These are phyloP conservation scores for Pissodes strobi DNA, from an alignment of 1,140 invertebrate species.

Conservation along the genomic window DNA sequence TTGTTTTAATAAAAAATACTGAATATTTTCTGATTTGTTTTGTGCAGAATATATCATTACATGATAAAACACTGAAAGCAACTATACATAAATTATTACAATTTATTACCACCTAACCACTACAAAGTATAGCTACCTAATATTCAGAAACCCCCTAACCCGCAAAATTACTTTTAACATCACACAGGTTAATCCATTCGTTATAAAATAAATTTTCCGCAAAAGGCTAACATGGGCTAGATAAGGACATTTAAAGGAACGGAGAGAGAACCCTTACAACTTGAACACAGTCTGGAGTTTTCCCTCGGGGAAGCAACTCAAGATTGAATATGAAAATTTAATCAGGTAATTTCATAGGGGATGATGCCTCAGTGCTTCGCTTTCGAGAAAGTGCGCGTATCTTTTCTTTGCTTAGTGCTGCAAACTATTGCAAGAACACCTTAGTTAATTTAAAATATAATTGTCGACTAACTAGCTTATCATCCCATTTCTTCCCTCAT, in stretches of 20 bases:
- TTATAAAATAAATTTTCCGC: constrained; percentile 18
- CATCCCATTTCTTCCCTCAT: constrained; percentile 36
- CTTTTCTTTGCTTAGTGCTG: constrained; percentile 41
- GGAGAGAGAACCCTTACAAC: constrained; percentile 37
- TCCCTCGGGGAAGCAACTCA: constrained; percentile 60
- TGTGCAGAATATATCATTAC: too few species aligned
- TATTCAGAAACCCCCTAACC: neutral
- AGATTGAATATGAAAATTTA: constrained; percentile 71
- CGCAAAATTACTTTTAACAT: constrained; percentile 30
- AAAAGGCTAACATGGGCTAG: constrained; percentile 24
- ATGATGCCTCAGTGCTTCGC: constrained; percentile 50
- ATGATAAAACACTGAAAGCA: too few species aligned
- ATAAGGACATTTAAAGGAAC: constrained; percentile 33
- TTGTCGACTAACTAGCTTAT: constrained; percentile 44
- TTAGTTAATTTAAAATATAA: constrained; percentile 42
- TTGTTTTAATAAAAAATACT: too few species aligned
- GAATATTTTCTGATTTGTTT: too few species aligned
- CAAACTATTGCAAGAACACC: constrained; percentile 30
- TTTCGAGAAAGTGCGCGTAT: constrained; percentile 37
- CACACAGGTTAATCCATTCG: constrained; percentile 22
- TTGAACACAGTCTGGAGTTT: constrained; percentile 39
- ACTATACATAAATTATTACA: neutral
- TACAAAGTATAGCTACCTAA: constrained; percentile 7
- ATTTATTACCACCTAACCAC: constrained; percentile 10
- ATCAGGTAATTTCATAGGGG: constrained; percentile 65